Percentiles rank a stretch among this genome's conserved stretches.
phyloP scores from a whole-genome alignment of 2,888 invertebrate species.

The Drosophila quinaria region DNA sequence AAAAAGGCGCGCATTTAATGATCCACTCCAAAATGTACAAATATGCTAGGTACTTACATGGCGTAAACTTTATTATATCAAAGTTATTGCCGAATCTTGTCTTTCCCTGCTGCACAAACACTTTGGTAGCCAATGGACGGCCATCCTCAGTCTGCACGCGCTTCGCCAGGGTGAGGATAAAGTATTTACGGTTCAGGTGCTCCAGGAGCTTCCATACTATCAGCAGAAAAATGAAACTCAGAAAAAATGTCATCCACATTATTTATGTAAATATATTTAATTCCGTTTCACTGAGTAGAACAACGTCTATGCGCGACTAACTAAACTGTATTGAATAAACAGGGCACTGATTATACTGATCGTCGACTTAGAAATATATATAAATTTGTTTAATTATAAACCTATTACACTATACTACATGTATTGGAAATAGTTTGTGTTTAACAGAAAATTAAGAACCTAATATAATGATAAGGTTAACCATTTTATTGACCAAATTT shows the following conservation, averaged over 20 bases:
- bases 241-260: constrained; percentile 38
- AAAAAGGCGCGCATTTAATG: neutral
- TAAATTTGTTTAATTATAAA: neutral
- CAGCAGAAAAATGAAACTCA: constrained; percentile 16
- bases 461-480: neutral
- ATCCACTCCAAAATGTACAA: neutral
- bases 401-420: constrained; percentile 6
- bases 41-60: constrained; percentile 55
- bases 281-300: constrained; percentile 9
- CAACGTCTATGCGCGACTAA: constrained; percentile 11
- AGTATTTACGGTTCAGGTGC: constrained; percentile 71
- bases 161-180: constrained; percentile 64
- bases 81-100: constrained; percentile 82
- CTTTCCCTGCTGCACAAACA: constrained; percentile 67
- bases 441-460: neutral
- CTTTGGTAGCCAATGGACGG: constrained; percentile 66
- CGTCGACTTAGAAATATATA: neutral
- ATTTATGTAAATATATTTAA: neutral
- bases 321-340: neutral
- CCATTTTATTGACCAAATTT: neutral
- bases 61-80: constrained; percentile 70
- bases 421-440: neutral
- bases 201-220: constrained; percentile 28
- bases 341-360: constrained; percentile 2
- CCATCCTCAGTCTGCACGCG: constrained; percentile 78